phyloP scores from a whole-genome alignment of 2,888 invertebrate genomes.

The Scaptomyza tumidula region DNA sequence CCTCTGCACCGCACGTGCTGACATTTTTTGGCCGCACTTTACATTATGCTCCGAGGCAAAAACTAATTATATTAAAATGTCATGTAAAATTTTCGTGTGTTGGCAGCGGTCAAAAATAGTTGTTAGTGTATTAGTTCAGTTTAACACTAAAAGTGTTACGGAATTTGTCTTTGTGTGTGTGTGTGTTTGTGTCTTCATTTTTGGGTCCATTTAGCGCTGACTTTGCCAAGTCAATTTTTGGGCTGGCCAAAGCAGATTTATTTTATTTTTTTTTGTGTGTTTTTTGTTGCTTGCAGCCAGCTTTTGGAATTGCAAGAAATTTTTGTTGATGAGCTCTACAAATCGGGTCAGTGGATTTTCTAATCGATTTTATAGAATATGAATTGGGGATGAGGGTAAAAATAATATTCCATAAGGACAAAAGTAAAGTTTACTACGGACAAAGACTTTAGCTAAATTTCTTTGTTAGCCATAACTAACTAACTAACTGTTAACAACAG shows the following conservation, averaged over 20 bases:
- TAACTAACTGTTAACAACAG: too few relatives aligned
- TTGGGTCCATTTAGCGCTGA: conserved; percentile 63
- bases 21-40: conserved; percentile 76
- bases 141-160: conserved; percentile 33
- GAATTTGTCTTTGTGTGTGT: background rate
- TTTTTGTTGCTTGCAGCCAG: conserved; percentile 4
- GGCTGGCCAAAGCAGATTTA: conserved; percentile 38
- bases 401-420: background rate
- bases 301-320: conserved; percentile 34
- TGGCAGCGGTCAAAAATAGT: conserved; percentile 67
- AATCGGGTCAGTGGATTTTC: conserved; percentile 22
- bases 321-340: conserved; percentile 42
- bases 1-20: conserved; percentile 55
- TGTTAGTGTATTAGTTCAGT: conserved; percentile 57
- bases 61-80: conserved; percentile 78
- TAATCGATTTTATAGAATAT: conserved; percentile 5
- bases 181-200: conserved; percentile 27
- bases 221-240: conserved; percentile 67
- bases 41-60: conserved; percentile 72
- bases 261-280: background rate
- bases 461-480: too few relatives aligned
- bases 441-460: too few relatives aligned
- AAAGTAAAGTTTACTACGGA: too few relatives aligned
- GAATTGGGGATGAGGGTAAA: background rate
- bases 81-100: conserved; percentile 70